Percentiles rank a stretch among this genome's conserved stretches.
These are phyloP conservation scores for Zaprionus inermis DNA, from an alignment of 1,140 invertebrate species.

Conservation along the genomic window DNA sequence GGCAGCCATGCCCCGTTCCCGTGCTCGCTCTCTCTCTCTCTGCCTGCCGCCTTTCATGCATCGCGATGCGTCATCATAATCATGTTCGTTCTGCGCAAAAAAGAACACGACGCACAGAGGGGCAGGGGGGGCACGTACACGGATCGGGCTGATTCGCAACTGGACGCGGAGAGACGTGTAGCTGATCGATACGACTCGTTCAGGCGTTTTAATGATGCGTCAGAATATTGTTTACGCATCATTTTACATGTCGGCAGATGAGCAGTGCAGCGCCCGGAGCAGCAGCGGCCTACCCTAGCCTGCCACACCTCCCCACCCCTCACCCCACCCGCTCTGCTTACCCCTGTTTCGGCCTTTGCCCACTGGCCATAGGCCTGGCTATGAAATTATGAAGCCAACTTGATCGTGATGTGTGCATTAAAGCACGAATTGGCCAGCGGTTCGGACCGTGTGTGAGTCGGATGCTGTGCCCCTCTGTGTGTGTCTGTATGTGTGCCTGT, in stretches of 20 bases:
- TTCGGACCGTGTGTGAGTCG: background rate
- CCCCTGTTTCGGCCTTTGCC: background rate
- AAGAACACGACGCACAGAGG: slow-evolving; percentile 32
- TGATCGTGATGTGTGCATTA: slow-evolving; percentile 76
- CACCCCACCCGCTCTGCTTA: too few relatives aligned
- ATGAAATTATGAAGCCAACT: slow-evolving; percentile 70
- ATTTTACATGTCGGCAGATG: slow-evolving; percentile 81
- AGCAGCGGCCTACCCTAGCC: background rate
- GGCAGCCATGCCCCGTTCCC: slow-evolving; percentile 8
- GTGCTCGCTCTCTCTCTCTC: background rate
- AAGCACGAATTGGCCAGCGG: slow-evolving; percentile 64
- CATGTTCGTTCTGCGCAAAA: slow-evolving; percentile 68
- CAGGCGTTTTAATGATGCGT: slow-evolving; percentile 82
- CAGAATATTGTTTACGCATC: slow-evolving; percentile 82
- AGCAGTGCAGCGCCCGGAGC: slow-evolving; percentile 7
- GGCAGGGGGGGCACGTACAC: too few relatives aligned
- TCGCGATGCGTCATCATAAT: slow-evolving; percentile 77
- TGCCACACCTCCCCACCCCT: background rate
- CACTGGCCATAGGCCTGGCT: slow-evolving; percentile 4
- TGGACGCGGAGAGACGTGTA: slow-evolving; percentile 44
- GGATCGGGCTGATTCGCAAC: slow-evolving; percentile 49
- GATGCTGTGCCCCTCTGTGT: background rate
- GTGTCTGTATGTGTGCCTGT: background rate
- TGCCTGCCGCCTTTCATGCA: slow-evolving; percentile 32
- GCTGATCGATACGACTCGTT: slow-evolving; percentile 65